Percentiles rank a stretch among this genome's conserved stretches.
Evolutionary conservation across 2,888 invertebrate species (phyloP).

Genomic region (Pterostichus niger): DNA sequence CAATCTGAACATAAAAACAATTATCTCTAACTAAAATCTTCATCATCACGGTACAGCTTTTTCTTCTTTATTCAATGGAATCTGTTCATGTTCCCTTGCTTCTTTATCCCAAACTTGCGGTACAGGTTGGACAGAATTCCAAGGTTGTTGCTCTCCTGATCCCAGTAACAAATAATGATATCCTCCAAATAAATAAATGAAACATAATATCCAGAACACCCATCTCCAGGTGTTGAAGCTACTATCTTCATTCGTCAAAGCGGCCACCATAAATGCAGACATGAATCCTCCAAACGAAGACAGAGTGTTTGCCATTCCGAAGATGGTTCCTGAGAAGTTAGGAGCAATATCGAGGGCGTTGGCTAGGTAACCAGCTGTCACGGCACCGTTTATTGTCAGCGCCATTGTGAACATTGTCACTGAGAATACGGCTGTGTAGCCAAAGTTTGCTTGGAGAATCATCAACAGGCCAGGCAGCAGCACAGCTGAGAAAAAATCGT

Average conservation of each 20-base stretch:
- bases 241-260: constrained; percentile 86
- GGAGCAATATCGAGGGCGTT: constrained; percentile 94
- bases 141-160: constrained; percentile 83
- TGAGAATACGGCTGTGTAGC: constrained; percentile 85
- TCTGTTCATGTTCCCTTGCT: constrained; percentile 37
- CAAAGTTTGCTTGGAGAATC: constrained; percentile 86
- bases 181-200: constrained; percentile 85
- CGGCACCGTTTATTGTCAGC: constrained; percentile 90
- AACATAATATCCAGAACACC: constrained; percentile 89
- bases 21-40: not conserved
- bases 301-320: constrained; percentile 92
- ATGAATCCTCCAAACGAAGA: constrained; percentile 91
- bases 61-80: constrained; percentile 49
- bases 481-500: constrained; percentile 77
- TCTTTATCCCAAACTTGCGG: constrained; percentile 64
- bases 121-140: constrained; percentile 76
- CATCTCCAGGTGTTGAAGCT: constrained; percentile 88
- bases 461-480: constrained; percentile 85
- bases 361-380: constrained; percentile 91
- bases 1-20: not conserved
- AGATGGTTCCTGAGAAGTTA: constrained; percentile 93
- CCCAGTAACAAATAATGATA: constrained; percentile 83
- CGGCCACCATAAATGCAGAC: constrained; percentile 90
- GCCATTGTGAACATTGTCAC: constrained; percentile 89
- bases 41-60: constrained; percentile 25